These are phyloP conservation scores for Platysternon megacephalum DNA, from an alignment of 2,113 vertebrate species.

Conservation along the genomic window DNA sequence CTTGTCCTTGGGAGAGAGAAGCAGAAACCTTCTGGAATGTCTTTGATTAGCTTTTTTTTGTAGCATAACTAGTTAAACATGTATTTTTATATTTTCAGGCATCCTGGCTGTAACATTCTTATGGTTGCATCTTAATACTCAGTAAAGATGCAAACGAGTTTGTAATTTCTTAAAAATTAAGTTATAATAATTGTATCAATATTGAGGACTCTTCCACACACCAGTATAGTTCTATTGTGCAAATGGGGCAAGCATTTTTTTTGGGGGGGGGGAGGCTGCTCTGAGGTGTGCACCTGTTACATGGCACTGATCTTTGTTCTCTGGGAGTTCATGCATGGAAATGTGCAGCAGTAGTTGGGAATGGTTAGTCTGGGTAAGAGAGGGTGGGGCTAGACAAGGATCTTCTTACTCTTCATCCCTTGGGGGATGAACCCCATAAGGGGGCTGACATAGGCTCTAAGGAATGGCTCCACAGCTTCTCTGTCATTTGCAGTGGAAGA, in stretches of 20 bases:
- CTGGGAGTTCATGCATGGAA: neutral
- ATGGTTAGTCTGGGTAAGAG: neutral
- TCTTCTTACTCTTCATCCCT: neutral
- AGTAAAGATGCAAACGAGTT: neutral
- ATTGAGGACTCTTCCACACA: neutral
- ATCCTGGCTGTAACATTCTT: neutral
- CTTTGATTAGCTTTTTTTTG: neutral
- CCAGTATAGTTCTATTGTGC: neutral
- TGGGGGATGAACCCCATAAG: neutral
- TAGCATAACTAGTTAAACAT: neutral
- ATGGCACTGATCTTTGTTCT: too few species aligned
- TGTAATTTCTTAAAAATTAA: neutral
- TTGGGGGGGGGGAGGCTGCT: neutral
- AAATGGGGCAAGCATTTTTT: neutral
- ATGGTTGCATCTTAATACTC: neutral
- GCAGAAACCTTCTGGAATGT: neutral
- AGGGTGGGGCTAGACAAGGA: neutral
- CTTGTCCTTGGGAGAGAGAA: neutral
- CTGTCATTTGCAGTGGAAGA: rapidly evolving
- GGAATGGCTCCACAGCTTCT: neutral
- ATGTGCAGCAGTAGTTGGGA: neutral
- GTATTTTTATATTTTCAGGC: neutral
- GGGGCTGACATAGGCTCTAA: neutral
- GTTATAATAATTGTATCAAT: neutral
- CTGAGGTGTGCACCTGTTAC: neutral